These are phyloP conservation scores for Labeo calbasu DNA, from an alignment of 2,797 vertebrate genomes.

Conservation along the genomic window DNA sequence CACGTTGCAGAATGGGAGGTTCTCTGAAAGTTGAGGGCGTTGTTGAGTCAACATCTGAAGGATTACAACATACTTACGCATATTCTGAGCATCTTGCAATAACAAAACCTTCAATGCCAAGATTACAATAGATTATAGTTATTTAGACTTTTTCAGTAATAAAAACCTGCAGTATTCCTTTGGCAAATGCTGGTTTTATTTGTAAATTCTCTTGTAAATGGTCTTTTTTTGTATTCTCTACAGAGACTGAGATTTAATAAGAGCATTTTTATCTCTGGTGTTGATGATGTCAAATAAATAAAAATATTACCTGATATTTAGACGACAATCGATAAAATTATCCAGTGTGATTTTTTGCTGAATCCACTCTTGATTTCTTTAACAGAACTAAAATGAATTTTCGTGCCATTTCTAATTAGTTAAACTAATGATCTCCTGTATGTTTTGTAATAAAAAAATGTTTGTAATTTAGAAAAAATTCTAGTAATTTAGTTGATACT, in stretches of 20 bases:
- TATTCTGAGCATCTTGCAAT: neutral
- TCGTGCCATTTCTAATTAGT: too few relatives aligned
- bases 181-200: neutral
- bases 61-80: slow-evolving; percentile 20
- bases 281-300: neutral
- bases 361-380: neutral
- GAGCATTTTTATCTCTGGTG: neutral
- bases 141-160: neutral
- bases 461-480: neutral
- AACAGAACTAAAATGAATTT: neutral
- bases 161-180: neutral
- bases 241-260: neutral
- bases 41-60: slow-evolving; percentile 19
- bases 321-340: neutral
- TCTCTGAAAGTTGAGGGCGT: slow-evolving; percentile 8
- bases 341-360: neutral
- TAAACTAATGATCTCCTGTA: neutral
- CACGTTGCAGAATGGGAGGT: slow-evolving; percentile 24
- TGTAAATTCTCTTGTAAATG: neutral
- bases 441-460: neutral
- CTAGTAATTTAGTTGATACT: neutral
- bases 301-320: neutral
- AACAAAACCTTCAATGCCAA: neutral
- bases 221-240: neutral
- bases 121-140: neutral